Base-by-base conservation (phyloP, 37 sponge, comb jelly and placozoan genomes). In the Diacarnus erythraeanus region DNA sequence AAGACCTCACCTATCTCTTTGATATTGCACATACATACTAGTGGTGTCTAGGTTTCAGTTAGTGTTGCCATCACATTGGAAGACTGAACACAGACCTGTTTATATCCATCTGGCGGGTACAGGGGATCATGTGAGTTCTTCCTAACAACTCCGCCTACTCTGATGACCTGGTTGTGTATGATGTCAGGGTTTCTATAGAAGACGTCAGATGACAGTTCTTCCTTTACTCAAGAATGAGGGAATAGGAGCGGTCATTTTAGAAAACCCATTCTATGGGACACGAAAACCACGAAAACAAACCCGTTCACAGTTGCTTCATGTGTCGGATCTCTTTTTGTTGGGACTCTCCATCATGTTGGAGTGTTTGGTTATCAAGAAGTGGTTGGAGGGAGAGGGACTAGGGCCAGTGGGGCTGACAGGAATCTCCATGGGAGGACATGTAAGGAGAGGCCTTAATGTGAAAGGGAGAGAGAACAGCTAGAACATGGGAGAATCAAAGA, bases 381-480 rank as follows among this genome's bases (percentile, higher is more conserved):
- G 94, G 94, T 69, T 91, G 59, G 79, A 89, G 68, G 40, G 42
- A 60, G 61, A 80, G 78, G 97, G 94, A 20, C 82, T 86, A 23
- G 91, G 87, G 3, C 86, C 92, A 44, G 87, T 97, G 31, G 94
- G 97, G 18, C 74, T 97, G 60, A 91, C 92, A 20, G 97, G 97
- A 0, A 47, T 93, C 1, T 97, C 97, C 34, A 85, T 97, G 90
- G 97, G 97, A 29, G 97, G 97, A 54, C 97, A 97, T 76, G 95
- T 94, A 54, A 83, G 89, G 81, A 38, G 12, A n/a, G n/a, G n/a
- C n/a, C n/a, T n/a, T n/a, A n/a, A n/a, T n/a, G n/a, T n/a, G n/a
- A n/a, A n/a, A n/a, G n/a, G n/a, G n/a, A n/a, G n/a, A n/a, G n/a
- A n/a, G n/a, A n/a, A n/a, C n/a, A n/a, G n/a, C n/a, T n/a, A n/a